These are phyloP conservation scores for Ochotona curzoniae DNA, from an alignment of 2,113 vertebrate genomes.

Conservation along the genomic window DNA sequence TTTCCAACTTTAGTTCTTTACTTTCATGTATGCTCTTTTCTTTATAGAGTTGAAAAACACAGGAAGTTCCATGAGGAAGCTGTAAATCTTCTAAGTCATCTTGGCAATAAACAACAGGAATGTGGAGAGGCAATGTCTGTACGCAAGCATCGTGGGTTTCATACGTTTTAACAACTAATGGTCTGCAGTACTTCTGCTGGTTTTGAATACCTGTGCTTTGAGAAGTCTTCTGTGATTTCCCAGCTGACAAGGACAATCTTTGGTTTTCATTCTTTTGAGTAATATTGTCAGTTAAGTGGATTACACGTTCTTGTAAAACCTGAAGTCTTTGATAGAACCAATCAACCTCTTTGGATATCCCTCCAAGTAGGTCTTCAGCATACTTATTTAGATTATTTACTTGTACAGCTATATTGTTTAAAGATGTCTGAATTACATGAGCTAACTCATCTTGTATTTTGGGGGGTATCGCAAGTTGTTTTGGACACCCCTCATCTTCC, in stretches of 20 bases:
- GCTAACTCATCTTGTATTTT: slow-evolving; percentile 21
- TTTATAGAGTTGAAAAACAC: neutral
- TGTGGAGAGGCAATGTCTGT: neutral
- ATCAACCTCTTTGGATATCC: neutral
- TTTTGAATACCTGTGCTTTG: neutral
- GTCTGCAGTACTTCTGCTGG: neutral
- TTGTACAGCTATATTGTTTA: slow-evolving; percentile 12
- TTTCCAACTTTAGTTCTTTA: neutral
- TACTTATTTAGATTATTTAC: slow-evolving; percentile 33
- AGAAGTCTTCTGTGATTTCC: neutral
- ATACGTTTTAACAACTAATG: neutral
- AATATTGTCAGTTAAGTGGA: neutral
- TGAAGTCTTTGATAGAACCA: neutral
- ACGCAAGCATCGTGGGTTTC: neutral
- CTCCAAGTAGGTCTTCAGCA: neutral
- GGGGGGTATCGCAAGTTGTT: neutral
- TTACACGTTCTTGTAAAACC: neutral
- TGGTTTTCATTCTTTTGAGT: neutral
- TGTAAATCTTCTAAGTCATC: neutral
- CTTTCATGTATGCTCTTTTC: neutral
- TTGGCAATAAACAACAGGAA: neutral
- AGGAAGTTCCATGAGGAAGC: neutral
- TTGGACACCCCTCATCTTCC: neutral
- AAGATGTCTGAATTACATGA: neutral
- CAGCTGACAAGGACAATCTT: neutral